Base-by-base conservation (phyloP, 2,797 vertebrate species). In the Sphenopsis melanotis region DNA sequence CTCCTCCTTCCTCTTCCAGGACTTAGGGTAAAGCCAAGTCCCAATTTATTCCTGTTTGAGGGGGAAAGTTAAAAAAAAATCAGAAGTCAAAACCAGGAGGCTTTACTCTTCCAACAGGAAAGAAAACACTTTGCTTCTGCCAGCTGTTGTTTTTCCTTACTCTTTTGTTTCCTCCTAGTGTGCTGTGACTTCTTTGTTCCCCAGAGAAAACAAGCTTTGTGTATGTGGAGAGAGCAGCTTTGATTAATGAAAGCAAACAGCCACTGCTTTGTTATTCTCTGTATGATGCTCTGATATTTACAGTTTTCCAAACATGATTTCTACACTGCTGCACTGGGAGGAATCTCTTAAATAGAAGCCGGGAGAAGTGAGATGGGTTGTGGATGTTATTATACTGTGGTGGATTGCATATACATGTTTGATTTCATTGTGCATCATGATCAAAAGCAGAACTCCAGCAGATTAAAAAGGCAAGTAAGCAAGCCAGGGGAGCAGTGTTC, bases 101-200 rank as follows among this genome's bases (percentile, higher is more conserved):
- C 50, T 74, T 97, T 92, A 70, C 37, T 90, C 70, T 93, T 94
- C 68, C 53, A 91, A 59, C 83, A 94, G 95, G 95, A 96, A 96
- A 95, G 87, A 94, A 94, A 96, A 94, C 90, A 83, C 74, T 96
- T 94, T 57, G 91, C 80, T 90, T 87, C 60, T 94, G 88, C 94
- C 94, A 93, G 87, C 91, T 96, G 95, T 93, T 96, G 82, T 96
- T 96, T 94, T 96, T 84, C 94, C 68, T 86, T 93, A 78, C 36
- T 83, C 82, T 88, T 24, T 95, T 97, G 94, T 96, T 96, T 97
- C 85, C 70, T 95, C 41, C 32, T 78, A 29, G 69, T 78, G 63
- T 83, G 41, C 89, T 82, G 47, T 72, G 87, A 72, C 32, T 88
- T 53, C 75, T 95, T 95, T 91, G 87, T 97, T 95, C 90, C 86